Conservation (phyloP, 2,113 vertebrate species). For the Pedionomus torquatus region DNA sequence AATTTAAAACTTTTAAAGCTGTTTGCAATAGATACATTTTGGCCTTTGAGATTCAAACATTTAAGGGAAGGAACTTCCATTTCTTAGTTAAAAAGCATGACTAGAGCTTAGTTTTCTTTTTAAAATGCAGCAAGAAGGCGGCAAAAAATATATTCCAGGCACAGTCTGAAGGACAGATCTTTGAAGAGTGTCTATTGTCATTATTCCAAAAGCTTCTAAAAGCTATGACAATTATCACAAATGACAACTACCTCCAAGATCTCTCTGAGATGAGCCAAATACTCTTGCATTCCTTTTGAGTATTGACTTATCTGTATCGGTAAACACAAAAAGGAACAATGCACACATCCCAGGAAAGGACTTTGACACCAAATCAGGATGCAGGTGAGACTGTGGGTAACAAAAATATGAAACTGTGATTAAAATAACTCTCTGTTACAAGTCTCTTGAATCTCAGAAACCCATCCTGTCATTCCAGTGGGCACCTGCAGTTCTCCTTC, state of each 20-base stretch:
- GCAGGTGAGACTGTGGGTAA: not conserved
- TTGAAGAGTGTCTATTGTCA: not conserved
- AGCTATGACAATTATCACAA: not conserved
- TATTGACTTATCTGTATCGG: not conserved
- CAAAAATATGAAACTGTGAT: not conserved
- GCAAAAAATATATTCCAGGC: not conserved
- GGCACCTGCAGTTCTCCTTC: not conserved
- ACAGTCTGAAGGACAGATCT: conserved; percentile 7
- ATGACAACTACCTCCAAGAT: not conserved
- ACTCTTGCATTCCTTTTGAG: not conserved
- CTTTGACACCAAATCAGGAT: not conserved
- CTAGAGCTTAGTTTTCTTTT: not conserved
- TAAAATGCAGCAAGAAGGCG: not conserved
- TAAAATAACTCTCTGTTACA: not conserved
- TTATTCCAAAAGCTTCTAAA: conserved; percentile 4
- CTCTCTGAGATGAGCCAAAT: not conserved
- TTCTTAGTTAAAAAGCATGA: not conserved
- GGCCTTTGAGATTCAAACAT: not conserved
- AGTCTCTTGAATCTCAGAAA: not conserved
- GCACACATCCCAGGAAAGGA: not conserved
- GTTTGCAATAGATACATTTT: not conserved
- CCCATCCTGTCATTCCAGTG: not conserved
- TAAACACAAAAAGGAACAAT: not conserved
- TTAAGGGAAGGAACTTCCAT: not conserved
- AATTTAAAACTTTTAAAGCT: not conserved